Conservation (phyloP, 2,888 invertebrate genomes). For the Ctenicera cuprea region DNA sequence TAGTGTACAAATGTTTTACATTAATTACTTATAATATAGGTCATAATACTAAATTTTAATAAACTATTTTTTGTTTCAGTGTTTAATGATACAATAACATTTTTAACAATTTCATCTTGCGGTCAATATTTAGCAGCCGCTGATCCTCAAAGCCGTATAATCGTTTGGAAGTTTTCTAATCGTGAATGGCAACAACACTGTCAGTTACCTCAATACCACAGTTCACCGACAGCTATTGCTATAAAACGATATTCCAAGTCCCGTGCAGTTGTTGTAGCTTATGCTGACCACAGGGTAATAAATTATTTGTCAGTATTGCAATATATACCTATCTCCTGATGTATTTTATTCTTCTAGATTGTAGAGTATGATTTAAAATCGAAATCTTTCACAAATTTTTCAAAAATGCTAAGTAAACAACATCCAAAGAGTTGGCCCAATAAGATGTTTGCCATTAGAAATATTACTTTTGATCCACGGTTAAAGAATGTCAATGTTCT, state of each 20-base stretch:
- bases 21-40: too few relatives aligned
- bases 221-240: conserved; percentile 83
- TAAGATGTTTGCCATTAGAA: conserved; percentile 77
- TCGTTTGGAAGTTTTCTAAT: conserved; percentile 76
- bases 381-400: conserved; percentile 80
- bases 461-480: conserved; percentile 79
- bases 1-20: too few relatives aligned
- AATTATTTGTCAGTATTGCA: neutral
- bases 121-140: conserved; percentile 81
- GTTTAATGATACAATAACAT: conserved; percentile 76
- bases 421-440: conserved; percentile 77
- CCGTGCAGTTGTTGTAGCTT: conserved; percentile 82
- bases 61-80: conserved; percentile 67
- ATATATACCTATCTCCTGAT: neutral
- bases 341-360: conserved; percentile 74
- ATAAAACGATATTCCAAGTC: conserved; percentile 77
- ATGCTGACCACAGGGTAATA: conserved; percentile 86
- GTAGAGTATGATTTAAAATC: conserved; percentile 83
- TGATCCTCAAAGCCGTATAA: conserved; percentile 80
- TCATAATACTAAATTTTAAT: too few relatives aligned
- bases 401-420: conserved; percentile 73
- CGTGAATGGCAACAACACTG: conserved; percentile 73
- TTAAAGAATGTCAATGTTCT: conserved; percentile 81
- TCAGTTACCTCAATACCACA: conserved; percentile 82
- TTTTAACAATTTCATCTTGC: conserved; percentile 74